phyloP scores from a whole-genome alignment of 1,140 invertebrate species.

The Tribolium castaneum region DNA sequence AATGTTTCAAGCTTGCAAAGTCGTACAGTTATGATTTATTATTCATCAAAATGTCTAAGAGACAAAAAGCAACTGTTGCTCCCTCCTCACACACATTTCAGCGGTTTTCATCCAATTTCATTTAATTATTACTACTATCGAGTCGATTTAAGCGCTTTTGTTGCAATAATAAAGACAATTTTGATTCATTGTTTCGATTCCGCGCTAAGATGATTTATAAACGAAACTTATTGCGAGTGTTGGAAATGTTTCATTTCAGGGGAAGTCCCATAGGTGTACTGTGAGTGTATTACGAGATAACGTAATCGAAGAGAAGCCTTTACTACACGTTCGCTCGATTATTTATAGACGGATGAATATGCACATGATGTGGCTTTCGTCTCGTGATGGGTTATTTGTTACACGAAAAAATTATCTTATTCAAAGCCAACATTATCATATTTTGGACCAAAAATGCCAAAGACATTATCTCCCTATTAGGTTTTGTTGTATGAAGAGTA shows the following conservation, averaged over 20 bases:
- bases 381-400: background rate
- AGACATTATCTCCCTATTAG: too few species aligned
- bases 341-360: conserved; percentile 11
- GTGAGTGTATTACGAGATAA: conserved; percentile 25
- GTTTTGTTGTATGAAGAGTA: too few species aligned
- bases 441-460: too few species aligned
- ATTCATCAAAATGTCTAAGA: background rate
- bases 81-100: background rate
- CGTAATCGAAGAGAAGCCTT: background rate
- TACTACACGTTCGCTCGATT: background rate
- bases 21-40: background rate
- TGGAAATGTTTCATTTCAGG: background rate
- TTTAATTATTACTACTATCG: too few species aligned
- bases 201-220: background rate
- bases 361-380: background rate
- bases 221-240: background rate
- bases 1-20: background rate
- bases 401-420: too few species aligned
- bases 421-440: too few species aligned
- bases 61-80: background rate
- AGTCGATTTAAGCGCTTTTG: background rate
- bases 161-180: background rate
- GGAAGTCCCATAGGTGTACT: background rate
- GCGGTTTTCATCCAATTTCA: background rate
- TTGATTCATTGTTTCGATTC: background rate